Evolutionary conservation across 2,113 vertebrate species (phyloP), one percentile per base, ranked within the genome.

Genomic region (Daphoenositta chrysoptera): DNA sequence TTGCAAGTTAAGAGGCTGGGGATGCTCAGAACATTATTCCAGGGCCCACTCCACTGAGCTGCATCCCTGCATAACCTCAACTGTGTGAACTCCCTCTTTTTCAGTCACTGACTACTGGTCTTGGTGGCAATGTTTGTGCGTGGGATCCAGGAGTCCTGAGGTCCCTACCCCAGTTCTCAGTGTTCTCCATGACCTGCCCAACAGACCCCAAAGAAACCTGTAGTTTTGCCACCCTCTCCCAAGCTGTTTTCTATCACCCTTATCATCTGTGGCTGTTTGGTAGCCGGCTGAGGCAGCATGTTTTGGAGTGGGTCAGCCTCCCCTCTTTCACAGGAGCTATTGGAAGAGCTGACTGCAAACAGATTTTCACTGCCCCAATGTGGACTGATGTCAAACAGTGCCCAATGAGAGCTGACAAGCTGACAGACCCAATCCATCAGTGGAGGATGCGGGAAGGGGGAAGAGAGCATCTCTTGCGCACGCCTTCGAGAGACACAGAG

Each of bases 391-490:
- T 97, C 97, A 98, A 96, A 94, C 89, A 94, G 93, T 94, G 96
- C 95, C 97, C 98, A 98, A 98, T 97, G 96, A 97, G 82, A 97
- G 71, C 89, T 98, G 98, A 98, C 98, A 98, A 97, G 97, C 97
- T 97, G 97, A 98, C 98, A 97, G 96, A 94, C 97, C 89, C 37
- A 44, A 98, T 97, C 93, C 9, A 18, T 98, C 98, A 98, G 14
- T 45, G 57, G 65, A 95, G 76, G 85, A 91, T 93, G 75, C 50
- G 45, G 72, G 11, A 33, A 30, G 45, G 88, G 88, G 61, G 65
- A 89, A 83, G 69, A 86, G 83, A 87, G 71, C 3, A 10, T 91
- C 77, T 86, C 93, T 95, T 93, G 79, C 3, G 26, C 79, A 70
- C 5, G 20, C 90, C 83, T 94, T 94, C 83, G 76, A 96, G 93